Conservation (phyloP, 2,888 invertebrate genomes). For the Tinea pellionella region DNA sequence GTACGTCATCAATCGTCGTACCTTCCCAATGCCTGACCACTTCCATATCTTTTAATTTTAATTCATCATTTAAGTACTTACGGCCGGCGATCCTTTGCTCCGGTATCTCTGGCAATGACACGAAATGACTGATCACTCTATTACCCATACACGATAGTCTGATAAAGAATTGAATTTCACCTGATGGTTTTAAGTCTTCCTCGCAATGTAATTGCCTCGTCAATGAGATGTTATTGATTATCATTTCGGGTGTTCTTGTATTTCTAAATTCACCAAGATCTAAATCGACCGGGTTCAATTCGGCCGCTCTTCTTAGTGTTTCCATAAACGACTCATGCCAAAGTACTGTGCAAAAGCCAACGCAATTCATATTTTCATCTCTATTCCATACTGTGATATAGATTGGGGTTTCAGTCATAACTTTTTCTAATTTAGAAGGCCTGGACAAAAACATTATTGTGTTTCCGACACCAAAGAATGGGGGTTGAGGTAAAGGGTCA, state of each 20-base stretch:
- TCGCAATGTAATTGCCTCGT: conserved; percentile 47
- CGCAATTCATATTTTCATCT: conserved; percentile 49
- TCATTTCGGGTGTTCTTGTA: conserved; percentile 43
- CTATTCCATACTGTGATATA: conserved; percentile 59
- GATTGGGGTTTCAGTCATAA: conserved; percentile 47
- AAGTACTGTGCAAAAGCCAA: conserved; percentile 44
- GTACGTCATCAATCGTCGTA: conserved; percentile 45
- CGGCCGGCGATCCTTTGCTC: conserved; percentile 50
- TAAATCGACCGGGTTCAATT: conserved; percentile 49
- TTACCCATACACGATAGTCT: conserved; percentile 52
- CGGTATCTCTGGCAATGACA: conserved; percentile 50
- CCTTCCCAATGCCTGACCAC: conserved; percentile 61
- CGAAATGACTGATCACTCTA: conserved; percentile 45
- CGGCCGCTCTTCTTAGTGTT: conserved; percentile 38
- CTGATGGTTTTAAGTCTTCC: conserved; percentile 54
- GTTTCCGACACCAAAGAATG: conserved; percentile 58
- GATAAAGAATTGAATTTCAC: conserved; percentile 51
- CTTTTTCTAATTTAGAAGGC: conserved; percentile 48
- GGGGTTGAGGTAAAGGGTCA: conserved; percentile 57
- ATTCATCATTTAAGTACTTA: conserved; percentile 50
- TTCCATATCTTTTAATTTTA: conserved; percentile 53
- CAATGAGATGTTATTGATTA: conserved; percentile 49
- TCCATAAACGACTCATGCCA: conserved; percentile 55
- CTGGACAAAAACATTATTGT: conserved; percentile 52
- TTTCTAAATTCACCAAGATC: conserved; percentile 50